These are phyloP conservation scores for Harpagifer antarcticus DNA, from an alignment of 2,797 vertebrate genomes.

Conservation along the genomic window DNA sequence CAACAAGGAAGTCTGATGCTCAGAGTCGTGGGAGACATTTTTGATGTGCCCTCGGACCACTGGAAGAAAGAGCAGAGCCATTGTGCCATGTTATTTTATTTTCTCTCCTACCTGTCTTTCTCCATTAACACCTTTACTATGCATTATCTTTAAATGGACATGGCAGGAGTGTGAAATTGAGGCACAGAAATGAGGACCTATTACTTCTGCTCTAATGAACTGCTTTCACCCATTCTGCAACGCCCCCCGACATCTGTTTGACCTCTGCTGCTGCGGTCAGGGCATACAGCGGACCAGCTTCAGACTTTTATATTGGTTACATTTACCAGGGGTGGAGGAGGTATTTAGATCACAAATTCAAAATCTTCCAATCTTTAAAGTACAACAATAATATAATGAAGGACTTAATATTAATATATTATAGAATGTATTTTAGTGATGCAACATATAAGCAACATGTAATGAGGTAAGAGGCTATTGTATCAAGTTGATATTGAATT, in stretches of 20 bases:
- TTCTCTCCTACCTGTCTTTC: background rate
- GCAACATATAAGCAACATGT: background rate
- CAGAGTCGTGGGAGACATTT: slow-evolving; percentile 79
- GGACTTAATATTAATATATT: background rate
- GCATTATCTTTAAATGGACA: slow-evolving; percentile 57
- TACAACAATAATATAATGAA: background rate
- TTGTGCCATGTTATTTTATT: background rate
- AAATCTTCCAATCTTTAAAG: background rate
- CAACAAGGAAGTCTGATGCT: slow-evolving; percentile 78
- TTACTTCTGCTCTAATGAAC: slow-evolving; percentile 67
- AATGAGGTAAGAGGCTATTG: background rate
- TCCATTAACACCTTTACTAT: slow-evolving; percentile 65
- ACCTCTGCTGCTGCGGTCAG: slow-evolving; percentile 18
- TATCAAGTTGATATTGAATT: background rate
- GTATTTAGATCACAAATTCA: background rate
- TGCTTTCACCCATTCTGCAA: slow-evolving; percentile 58
- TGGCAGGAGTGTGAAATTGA: slow-evolving; percentile 54
- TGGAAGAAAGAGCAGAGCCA: slow-evolving; percentile 47
- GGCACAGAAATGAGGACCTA: slow-evolving; percentile 21
- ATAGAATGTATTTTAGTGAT: background rate
- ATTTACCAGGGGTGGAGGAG: background rate
- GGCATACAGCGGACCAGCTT: slow-evolving; percentile 32
- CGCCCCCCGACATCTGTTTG: slow-evolving; percentile 67
- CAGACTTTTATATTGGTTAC: background rate
- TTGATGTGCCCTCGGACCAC: slow-evolving; percentile 86